A percentile compares a stretch with the other conserved stretches of the same genome.
phyloP scores from a whole-genome alignment of 2,797 vertebrate species.

The Clarias fuscus region DNA sequence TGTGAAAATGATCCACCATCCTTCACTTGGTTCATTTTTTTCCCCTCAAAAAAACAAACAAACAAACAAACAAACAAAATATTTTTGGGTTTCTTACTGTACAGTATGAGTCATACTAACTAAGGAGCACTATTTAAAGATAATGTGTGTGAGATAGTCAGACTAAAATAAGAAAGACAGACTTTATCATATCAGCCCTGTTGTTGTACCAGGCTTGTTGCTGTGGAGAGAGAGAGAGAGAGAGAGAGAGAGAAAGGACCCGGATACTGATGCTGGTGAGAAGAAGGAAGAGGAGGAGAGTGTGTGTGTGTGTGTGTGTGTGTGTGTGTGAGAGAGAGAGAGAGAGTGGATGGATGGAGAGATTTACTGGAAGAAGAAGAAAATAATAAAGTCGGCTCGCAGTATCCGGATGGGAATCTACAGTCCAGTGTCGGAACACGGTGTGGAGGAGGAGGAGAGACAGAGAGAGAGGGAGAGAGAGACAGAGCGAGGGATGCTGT shows the following conservation, averaged over 20 bases:
- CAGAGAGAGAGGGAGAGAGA: conserved; percentile 51
- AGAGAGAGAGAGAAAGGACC: conserved; percentile 60
- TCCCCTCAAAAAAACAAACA: too few species aligned
- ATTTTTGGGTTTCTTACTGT: background rate
- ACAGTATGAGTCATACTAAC: background rate
- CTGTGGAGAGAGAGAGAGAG: conserved; percentile 21
- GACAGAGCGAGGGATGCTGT: conserved; percentile 56
- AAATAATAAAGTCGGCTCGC: background rate
- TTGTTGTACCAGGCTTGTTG: background rate
- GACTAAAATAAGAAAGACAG: background rate
- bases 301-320: conserved; percentile 34
- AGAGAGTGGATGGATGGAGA: conserved; percentile 59
- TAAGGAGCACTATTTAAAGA: background rate
- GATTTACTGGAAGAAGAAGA: conserved; percentile 68
- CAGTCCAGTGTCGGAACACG: background rate
- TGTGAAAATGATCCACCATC: background rate
- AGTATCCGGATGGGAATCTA: conserved; percentile 3
- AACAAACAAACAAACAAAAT: too few species aligned
- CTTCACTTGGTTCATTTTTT: background rate
- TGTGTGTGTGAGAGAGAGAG: background rate
- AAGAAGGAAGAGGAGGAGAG: conserved; percentile 67
- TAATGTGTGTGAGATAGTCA: background rate
- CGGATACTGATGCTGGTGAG: conserved; percentile 79
- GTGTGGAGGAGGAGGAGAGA: conserved; percentile 44
- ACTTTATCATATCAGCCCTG: background rate